These are phyloP conservation scores for Myiagra hebetior DNA, from an alignment of 2,113 vertebrate genomes.

Conservation along the genomic window DNA sequence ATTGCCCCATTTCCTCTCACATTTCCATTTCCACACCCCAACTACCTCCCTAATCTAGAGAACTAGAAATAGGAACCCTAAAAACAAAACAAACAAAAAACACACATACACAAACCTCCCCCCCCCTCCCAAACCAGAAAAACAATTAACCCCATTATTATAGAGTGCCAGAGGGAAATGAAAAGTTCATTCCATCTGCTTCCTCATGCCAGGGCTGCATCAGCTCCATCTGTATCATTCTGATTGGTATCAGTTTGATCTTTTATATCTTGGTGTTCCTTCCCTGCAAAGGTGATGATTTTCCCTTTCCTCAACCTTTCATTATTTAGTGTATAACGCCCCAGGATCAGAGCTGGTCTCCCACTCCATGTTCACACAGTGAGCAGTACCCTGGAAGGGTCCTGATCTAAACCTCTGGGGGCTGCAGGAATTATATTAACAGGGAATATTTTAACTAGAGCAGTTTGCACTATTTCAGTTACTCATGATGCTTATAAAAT, in stretches of 20 bases:
- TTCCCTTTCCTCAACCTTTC: background rate
- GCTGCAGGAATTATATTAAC: background rate
- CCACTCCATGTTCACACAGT: fast-evolving
- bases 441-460: background rate
- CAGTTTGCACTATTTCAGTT: background rate
- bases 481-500: background rate
- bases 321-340: background rate
- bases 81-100: background rate
- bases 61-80: background rate
- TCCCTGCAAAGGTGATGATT: background rate
- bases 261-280: background rate
- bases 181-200: background rate
- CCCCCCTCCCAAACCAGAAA: too few relatives aligned
- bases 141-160: background rate
- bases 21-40: background rate
- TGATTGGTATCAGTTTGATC: background rate
- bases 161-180: background rate
- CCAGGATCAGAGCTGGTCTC: background rate
- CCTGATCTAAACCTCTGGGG: background rate
- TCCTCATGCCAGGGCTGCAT: background rate
- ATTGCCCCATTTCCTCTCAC: background rate
- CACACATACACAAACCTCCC: too few relatives aligned
- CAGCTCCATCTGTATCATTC: background rate
- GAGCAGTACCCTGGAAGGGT: background rate
- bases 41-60: background rate